Evolutionary conservation across 1,140 invertebrate genomes (phyloP).

Genomic region (Drosophila yakuba): DNA sequence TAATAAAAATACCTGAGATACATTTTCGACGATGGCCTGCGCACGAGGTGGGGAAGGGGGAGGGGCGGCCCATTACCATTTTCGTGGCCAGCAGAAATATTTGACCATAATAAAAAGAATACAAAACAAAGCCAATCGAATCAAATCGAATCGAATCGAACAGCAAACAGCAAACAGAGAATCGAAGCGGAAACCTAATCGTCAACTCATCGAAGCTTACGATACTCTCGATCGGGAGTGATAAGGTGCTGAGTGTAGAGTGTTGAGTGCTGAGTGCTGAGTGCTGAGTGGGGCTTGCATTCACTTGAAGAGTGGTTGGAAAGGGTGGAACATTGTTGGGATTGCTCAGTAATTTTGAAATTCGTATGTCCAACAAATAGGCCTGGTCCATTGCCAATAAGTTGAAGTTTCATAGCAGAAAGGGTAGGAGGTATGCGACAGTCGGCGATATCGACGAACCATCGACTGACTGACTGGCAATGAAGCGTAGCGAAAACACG

Average conservation of each 20-base stretch:
- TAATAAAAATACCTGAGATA: slow-evolving; percentile 72
- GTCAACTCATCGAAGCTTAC: slow-evolving; percentile 25
- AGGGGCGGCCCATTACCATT: slow-evolving; percentile 63
- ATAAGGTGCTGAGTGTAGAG: slow-evolving; percentile 3
- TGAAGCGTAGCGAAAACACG: slow-evolving; percentile 76
- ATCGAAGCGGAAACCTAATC: slow-evolving; percentile 43
- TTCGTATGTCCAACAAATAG: too few species aligned
- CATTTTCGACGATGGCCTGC: slow-evolving; percentile 30
- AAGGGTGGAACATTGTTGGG: too few species aligned
- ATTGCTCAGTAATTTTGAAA: background rate
- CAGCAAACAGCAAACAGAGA: slow-evolving; percentile 13
- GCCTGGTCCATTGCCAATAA: background rate
- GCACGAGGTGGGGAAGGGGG: slow-evolving; percentile 11
- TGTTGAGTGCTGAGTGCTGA: too few species aligned
- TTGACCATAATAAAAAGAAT: slow-evolving; percentile 78
- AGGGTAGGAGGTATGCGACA: slow-evolving; percentile 60
- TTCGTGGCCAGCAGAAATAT: slow-evolving; percentile 71
- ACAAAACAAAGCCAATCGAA: slow-evolving; percentile 43
- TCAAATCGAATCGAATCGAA: background rate
- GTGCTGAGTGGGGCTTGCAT: too few species aligned
- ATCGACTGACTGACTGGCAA: slow-evolving; percentile 41
- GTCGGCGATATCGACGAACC: slow-evolving; percentile 35
- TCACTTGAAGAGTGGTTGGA: too few species aligned
- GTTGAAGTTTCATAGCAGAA: too few species aligned
- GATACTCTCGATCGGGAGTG: slow-evolving; percentile 31